A percentile compares a stretch with the other conserved stretches of the same genome.
These are phyloP conservation scores for Merluccius polli DNA, from an alignment of 2,797 vertebrate species.

Conservation along the genomic window DNA sequence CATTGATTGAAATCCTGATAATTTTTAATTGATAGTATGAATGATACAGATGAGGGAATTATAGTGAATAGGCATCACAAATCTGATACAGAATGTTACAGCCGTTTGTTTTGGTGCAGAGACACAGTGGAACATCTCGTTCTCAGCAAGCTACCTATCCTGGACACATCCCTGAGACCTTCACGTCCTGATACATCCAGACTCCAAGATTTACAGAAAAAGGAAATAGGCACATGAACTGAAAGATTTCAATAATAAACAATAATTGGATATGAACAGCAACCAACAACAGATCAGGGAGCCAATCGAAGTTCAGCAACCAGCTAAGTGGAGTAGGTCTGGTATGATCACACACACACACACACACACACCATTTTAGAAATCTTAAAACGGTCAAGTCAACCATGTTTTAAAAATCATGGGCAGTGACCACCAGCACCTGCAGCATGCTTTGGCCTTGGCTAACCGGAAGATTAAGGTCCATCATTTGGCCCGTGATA, in stretches of 20 bases:
- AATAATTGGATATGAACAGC: background rate
- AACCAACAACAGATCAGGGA: background rate
- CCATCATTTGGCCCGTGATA: background rate
- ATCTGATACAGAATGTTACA: constrained; percentile 10
- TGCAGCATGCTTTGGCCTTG: background rate
- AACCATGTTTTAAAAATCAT: background rate
- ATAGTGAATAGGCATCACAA: background rate
- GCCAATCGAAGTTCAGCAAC: background rate
- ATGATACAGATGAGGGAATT: background rate
- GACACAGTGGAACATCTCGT: constrained; percentile 70
- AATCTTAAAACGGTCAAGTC: background rate
- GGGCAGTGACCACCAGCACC: background rate
- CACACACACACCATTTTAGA: background rate
- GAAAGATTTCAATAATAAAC: background rate
- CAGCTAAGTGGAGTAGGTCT: background rate
- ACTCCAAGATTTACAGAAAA: background rate
- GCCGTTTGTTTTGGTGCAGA: constrained; percentile 48
- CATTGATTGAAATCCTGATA: background rate
- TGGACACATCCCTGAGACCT: no score
- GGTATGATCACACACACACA: background rate
- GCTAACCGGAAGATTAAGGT: background rate
- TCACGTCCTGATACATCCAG: background rate
- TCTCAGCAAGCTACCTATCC: background rate
- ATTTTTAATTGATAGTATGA: background rate
- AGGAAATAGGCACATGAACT: background rate